Evolutionary conservation across 2,888 invertebrate species (phyloP).

Genomic region (Caenorhabditis sulstoni): DNA sequence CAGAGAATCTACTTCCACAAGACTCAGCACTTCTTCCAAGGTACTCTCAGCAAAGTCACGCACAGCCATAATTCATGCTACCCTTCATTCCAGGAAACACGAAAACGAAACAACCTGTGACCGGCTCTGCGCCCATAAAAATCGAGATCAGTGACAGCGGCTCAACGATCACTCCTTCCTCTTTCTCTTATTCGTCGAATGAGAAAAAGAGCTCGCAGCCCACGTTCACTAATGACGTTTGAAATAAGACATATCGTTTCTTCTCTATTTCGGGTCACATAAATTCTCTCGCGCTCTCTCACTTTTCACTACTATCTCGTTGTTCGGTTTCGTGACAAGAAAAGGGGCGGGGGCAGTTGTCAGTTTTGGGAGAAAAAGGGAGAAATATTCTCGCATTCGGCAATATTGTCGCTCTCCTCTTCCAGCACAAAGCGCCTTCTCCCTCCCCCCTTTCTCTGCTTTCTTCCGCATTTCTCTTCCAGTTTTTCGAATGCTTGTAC

Average conservation of each 20-base stretch:
- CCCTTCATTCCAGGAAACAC: conserved; percentile 21
- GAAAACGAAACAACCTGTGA: conserved; percentile 1
- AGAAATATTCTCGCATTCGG: not conserved
- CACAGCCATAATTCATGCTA: not conserved
- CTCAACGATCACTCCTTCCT: conserved; percentile 8
- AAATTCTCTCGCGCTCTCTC: no score
- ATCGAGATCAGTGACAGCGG: conserved; percentile 31
- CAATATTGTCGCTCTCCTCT: no score
- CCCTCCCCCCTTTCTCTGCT: no score
- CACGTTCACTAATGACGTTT: no score
- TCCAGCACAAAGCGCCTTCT: no score
- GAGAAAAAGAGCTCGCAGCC: not conserved
- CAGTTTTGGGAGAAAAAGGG: conserved; percentile 4
- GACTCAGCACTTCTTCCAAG: conserved; percentile 45
- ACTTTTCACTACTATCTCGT: no score
- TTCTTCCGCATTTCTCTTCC: no score
- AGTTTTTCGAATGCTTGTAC: no score
- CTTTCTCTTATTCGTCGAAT: not conserved
- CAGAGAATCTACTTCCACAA: conserved; percentile 52
- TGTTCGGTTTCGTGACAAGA: no score
- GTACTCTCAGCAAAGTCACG: no score
- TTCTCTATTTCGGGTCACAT: not conserved
- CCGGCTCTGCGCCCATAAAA: conserved; percentile 32
- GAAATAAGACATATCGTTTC: no score
- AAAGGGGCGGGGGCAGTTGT: no score